These are phyloP conservation scores for Heliothis subflexa DNA, from an alignment of 1,140 invertebrate genomes.

Conservation along the genomic window DNA sequence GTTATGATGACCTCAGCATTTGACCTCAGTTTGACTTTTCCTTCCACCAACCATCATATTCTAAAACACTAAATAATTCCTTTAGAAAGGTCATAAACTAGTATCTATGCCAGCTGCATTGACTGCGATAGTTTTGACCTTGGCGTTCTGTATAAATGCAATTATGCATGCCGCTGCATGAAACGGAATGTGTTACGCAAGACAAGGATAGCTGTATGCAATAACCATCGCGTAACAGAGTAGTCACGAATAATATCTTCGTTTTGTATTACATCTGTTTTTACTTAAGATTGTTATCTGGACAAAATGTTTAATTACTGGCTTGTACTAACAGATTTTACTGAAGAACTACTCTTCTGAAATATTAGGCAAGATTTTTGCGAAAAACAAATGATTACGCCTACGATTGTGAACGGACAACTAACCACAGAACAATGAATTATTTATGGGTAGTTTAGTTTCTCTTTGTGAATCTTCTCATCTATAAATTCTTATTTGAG, in stretches of 20 bases:
- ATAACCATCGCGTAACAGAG: slow-evolving; percentile 21
- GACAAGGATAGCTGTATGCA: slow-evolving; percentile 17
- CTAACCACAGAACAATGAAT: too few relatives aligned
- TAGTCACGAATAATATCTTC: slow-evolving; percentile 8
- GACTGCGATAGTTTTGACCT: slow-evolving; percentile 47
- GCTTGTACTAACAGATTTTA: background rate
- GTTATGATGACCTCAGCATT: too few relatives aligned
- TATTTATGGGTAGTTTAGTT: too few relatives aligned
- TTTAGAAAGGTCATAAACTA: slow-evolving; percentile 22
- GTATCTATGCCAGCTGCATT: slow-evolving; percentile 33
- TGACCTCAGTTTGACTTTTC: too few relatives aligned
- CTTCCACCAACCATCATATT: too few relatives aligned
- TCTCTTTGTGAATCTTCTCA: too few relatives aligned
- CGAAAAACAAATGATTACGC: too few relatives aligned
- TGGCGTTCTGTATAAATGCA: slow-evolving; percentile 50
- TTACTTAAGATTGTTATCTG: background rate
- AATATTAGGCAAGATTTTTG: too few relatives aligned
- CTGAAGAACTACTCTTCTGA: too few relatives aligned
- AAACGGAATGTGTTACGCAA: slow-evolving; percentile 43
- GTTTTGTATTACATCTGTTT: slow-evolving; percentile 2
- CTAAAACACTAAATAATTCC: too few relatives aligned
- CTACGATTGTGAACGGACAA: too few relatives aligned
- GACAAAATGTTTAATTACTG: background rate
- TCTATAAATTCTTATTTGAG: too few relatives aligned
- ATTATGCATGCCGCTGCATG: slow-evolving; percentile 52